Base-by-base conservation (phyloP, 1,140 invertebrate genomes). In the Drosophila kepulauana region DNA sequence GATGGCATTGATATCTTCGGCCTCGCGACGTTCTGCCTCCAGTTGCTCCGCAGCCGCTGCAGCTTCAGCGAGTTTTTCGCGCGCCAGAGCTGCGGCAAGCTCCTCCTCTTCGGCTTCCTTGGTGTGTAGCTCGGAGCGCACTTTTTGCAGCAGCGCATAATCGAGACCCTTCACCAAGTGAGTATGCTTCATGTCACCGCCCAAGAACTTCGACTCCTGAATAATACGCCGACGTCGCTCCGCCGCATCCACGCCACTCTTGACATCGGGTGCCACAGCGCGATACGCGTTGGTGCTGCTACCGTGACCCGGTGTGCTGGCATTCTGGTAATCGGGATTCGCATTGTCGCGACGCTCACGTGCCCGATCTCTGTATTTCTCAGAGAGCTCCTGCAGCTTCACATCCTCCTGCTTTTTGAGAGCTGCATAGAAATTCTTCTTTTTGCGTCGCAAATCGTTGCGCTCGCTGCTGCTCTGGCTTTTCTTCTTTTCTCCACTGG, bases 101-200 rank as follows among this genome's bases (percentile, higher is more conserved):
- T 98, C 97, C 88, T 98, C 96, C 91, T 98, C 98, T 35, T 95
- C 94, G 0, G 81, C 74, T 85, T 97, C 97, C 69, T 96, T 96
- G 2, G 94, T 94, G 75, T 95, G 94, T 74, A 98, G 97, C 93
- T 98, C 97, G 79, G 96, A 97, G 30, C 94, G 93, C 84, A 98
- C 98, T 94, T 99, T 99, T 93, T 99, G 98, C 52, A 99, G 93
- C n/a, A 99, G 93, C 5, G 99, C 99, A 94, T 99, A 99, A 96
- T 99, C 99, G 7, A 99, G 94, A 93, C 99, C 99, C 94, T 99
- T 99, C 59, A 99, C 99, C 94, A 99, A 99, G 94, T 99, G 99
- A 93, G 99, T 99, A 90, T 99, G 99, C 81, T 99, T 98, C 97
- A 99, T 99, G 93, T 99, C 99, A 95, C 99, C 99, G 92, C 99